Evolutionary conservation across 2,888 invertebrate genomes (phyloP).

Genomic region (Himalopsyche tibetana): DNA sequence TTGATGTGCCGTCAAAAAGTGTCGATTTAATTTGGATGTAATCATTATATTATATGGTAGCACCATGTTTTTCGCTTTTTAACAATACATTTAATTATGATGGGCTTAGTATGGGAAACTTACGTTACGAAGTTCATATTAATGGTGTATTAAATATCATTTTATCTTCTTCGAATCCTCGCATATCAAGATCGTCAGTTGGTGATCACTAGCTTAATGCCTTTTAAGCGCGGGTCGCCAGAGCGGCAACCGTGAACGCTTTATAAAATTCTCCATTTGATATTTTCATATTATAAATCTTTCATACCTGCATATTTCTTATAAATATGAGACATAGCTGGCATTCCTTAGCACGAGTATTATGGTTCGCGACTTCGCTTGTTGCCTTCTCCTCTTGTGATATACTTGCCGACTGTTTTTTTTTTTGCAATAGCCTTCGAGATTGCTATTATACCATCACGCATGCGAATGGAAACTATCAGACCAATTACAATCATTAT

Average conservation of each 20-base stretch:
- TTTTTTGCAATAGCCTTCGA: slow-evolving; percentile 32
- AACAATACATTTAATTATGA: too few species aligned
- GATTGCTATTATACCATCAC: slow-evolving; percentile 8
- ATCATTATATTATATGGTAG: too few species aligned
- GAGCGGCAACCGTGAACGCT: slow-evolving; percentile 69
- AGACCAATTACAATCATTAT: background rate
- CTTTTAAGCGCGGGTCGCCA: slow-evolving; percentile 66
- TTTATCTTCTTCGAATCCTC: too few species aligned
- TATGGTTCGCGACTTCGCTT: slow-evolving; percentile 36
- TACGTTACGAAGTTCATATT: too few species aligned
- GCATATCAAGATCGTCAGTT: background rate
- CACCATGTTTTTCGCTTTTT: too few species aligned
- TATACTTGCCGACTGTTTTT: slow-evolving; percentile 39
- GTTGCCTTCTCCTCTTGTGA: slow-evolving; percentile 36
- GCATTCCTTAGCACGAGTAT: slow-evolving; percentile 70
- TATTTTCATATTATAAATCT: slow-evolving; percentile 77
- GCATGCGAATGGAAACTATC: slow-evolving; percentile 7
- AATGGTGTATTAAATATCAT: too few species aligned
- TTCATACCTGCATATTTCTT: slow-evolving; percentile 79
- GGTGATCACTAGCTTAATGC: slow-evolving; percentile 69
- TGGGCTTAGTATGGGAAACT: too few species aligned
- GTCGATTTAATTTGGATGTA: too few species aligned
- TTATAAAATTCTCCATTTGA: slow-evolving; percentile 79
- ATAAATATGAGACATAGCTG: slow-evolving; percentile 78
- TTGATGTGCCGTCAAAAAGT: too few species aligned